These are phyloP conservation scores for Leptoteleia sp. DNA, from an alignment of 1,140 invertebrate species.

Conservation along the genomic window DNA sequence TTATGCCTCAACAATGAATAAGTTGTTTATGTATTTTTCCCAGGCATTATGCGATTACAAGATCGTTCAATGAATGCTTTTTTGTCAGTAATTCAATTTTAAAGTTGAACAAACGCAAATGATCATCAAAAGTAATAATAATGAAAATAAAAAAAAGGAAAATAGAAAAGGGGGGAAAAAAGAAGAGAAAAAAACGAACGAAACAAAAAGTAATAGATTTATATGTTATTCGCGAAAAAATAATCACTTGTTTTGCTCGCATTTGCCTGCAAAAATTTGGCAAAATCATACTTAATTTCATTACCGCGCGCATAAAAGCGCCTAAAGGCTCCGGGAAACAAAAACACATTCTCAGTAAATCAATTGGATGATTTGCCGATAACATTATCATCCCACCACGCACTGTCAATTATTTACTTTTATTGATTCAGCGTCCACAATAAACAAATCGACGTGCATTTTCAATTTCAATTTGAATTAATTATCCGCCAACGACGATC, in stretches of 20 bases:
- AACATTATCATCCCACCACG: conserved; percentile 10
- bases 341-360: conserved; percentile 33
- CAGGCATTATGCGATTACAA: conserved; percentile 44
- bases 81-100: conserved; percentile 48
- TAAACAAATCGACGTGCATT: conserved; percentile 7
- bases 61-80: conserved; percentile 39
- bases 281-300: conserved; percentile 56
- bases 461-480: conserved; percentile 26
- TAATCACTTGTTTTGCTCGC: conserved; percentile 13
- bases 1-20: conserved; percentile 30
- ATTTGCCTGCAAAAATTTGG: conserved; percentile 24
- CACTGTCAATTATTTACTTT: conserved; percentile 34
- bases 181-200: conserved; percentile 19
- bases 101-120: conserved; percentile 51
- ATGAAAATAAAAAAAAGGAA: too few species aligned
- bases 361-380: conserved; percentile 28
- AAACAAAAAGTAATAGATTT: conserved; percentile 35
- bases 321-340: conserved; percentile 17
- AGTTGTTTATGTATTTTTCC: conserved; percentile 39
- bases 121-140: too few species aligned
- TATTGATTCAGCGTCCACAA: conserved; percentile 2
- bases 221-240: conserved; percentile 23
- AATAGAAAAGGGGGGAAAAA: too few species aligned
- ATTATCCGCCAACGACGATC: conserved; percentile 11
- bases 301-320: conserved; percentile 50